Percentiles rank a stretch among this genome's conserved stretches.
Conservation (phyloP, 2,113 vertebrate species). For the Mirza zaza region DNA sequence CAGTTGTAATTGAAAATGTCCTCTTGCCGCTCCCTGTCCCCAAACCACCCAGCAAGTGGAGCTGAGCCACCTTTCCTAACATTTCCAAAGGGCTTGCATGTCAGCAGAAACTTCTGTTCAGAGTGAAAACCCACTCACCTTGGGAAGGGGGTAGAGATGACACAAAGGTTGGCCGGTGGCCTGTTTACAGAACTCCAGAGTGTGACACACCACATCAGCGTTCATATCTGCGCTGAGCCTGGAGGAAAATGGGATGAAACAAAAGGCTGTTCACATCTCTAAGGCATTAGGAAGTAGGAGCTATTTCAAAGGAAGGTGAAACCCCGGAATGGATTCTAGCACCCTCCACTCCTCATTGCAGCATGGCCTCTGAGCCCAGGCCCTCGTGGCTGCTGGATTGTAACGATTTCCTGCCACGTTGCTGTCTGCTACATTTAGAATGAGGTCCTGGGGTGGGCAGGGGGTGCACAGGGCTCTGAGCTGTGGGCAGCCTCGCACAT, state of each 20-base stretch:
- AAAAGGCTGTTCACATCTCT: constrained; percentile 67
- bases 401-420: not conserved
- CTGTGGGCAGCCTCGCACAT: constrained; percentile 12
- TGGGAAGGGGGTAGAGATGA: constrained; percentile 82
- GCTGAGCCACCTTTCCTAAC: not conserved
- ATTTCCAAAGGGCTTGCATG: not conserved
- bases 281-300: constrained; percentile 50
- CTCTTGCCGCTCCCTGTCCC: not conserved
- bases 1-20: not conserved
- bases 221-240: constrained; percentile 82
- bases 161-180: constrained; percentile 78
- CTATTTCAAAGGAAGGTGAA: constrained; percentile 54
- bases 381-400: not conserved
- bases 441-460: not conserved
- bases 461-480: accelerated
- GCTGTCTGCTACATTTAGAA: constrained; percentile 56
- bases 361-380: not conserved
- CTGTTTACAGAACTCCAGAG: constrained; percentile 82
- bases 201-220: constrained; percentile 85
- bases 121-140: constrained; percentile 78
- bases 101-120: not conserved
- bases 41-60: not conserved
- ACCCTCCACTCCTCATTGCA: not conserved
- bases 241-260: constrained; percentile 66
- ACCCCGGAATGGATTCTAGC: constrained; percentile 15